phyloP scores from a whole-genome alignment of 1,140 invertebrate genomes.

The Drosophila cardini region DNA sequence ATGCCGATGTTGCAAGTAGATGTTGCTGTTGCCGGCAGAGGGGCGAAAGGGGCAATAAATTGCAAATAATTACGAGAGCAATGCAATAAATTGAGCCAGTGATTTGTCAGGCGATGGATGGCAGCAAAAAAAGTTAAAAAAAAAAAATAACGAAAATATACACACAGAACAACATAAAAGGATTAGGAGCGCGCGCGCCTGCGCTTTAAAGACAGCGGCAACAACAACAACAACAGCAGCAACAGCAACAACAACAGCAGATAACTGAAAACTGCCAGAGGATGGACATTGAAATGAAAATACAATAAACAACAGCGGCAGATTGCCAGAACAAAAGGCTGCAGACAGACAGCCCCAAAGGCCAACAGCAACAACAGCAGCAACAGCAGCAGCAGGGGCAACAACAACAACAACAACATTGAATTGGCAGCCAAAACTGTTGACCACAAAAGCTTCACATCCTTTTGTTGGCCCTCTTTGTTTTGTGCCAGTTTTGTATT shows the following conservation, averaged over 20 bases:
- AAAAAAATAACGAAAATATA: too few relatives aligned
- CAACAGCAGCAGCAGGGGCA: constrained; percentile 30
- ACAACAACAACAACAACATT: constrained; percentile 32
- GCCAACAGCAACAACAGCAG: constrained; percentile 37
- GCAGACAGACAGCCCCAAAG: constrained; percentile 59
- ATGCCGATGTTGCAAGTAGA: constrained; percentile 16
- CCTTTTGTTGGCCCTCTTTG: constrained; percentile 66
- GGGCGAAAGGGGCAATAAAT: constrained; percentile 61
- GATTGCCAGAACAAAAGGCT: constrained; percentile 67
- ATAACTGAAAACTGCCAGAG: constrained; percentile 34
- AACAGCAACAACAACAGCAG: constrained; percentile 14
- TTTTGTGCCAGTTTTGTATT: constrained; percentile 25
- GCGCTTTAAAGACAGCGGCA: constrained; percentile 46
- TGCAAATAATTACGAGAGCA: constrained; percentile 75
- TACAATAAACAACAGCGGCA: constrained; percentile 63
- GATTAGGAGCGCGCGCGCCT: constrained; percentile 57
- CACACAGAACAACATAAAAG: constrained; percentile 59
- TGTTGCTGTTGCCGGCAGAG: not conserved
- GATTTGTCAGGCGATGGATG: constrained; percentile 60
- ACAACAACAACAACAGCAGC: constrained; percentile 1
- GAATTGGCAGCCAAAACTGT: constrained; percentile 30
- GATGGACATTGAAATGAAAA: constrained; percentile 78
- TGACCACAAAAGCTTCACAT: constrained; percentile 59
- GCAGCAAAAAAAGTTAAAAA: constrained; percentile 26
- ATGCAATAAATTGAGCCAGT: constrained; percentile 76